Conservation (phyloP, 2,797 vertebrate genomes). For the Acanthurus tractus region DNA sequence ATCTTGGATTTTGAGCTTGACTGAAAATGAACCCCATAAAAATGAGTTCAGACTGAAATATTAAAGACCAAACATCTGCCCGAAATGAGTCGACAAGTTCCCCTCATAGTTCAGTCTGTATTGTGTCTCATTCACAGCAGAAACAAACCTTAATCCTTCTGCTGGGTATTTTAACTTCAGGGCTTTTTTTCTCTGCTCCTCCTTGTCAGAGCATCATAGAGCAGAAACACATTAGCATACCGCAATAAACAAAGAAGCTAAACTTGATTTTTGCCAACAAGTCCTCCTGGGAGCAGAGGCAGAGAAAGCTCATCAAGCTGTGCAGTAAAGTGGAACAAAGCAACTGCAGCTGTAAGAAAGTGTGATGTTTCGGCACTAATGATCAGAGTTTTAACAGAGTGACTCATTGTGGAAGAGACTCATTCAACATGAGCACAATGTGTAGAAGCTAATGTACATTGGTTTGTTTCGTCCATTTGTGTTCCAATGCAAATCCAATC, state of each 20-base stretch:
- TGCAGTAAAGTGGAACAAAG: conserved; percentile 18
- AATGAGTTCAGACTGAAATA: conserved; percentile 3
- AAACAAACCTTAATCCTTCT: conserved; percentile 30
- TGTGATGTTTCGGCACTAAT: neutral
- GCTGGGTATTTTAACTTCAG: conserved; percentile 19
- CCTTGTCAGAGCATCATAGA: neutral
- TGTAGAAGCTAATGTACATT: too few relatives aligned
- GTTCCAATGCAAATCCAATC: neutral
- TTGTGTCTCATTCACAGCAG: conserved; percentile 25
- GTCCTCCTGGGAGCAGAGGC: conserved; percentile 17
- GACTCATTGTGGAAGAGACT: neutral
- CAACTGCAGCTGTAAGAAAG: neutral
- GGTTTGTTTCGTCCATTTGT: neutral
- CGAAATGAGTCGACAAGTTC: neutral
- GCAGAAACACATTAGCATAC: conserved; percentile 34
- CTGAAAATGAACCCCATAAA: conserved; percentile 3
- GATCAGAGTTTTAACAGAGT: neutral
- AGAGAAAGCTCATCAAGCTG: conserved; percentile 7
- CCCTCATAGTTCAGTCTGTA: neutral
- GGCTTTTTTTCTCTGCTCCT: neutral
- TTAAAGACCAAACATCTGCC: conserved; percentile 2
- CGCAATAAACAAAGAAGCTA: conserved; percentile 27
- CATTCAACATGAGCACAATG: too few relatives aligned
- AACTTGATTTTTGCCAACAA: conserved; percentile 6
- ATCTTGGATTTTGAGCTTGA: neutral